phyloP scores from a whole-genome alignment of 92 coral and sea anemone species.

The Muricea muricata region DNA sequence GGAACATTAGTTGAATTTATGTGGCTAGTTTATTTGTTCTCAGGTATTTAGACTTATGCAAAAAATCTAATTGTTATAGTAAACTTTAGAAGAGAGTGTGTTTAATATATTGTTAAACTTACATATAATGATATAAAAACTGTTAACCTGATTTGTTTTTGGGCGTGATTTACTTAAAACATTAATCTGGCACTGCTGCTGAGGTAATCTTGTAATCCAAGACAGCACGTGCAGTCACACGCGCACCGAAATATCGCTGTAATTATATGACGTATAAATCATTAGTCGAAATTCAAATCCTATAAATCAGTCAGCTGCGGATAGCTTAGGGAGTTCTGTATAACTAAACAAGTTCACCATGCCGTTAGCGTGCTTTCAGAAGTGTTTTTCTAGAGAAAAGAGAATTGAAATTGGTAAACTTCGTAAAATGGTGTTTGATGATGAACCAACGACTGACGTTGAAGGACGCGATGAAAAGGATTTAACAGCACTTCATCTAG shows the following conservation, averaged over 20 bases:
- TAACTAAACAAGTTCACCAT: neutral
- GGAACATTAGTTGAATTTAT: neutral
- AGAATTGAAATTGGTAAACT: slow-evolving; percentile 18
- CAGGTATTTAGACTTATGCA: neutral
- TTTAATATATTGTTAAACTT: slow-evolving; percentile 37
- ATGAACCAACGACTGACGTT: slow-evolving; percentile 22
- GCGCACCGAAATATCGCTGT: neutral
- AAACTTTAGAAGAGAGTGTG: slow-evolving; percentile 23
- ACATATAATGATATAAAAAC: slow-evolving; percentile 20
- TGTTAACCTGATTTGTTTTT: neutral
- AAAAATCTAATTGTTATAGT: neutral
- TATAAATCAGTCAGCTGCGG: no score
- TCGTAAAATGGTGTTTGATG: slow-evolving; percentile 20
- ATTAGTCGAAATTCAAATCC: neutral
- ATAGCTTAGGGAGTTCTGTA: neutral
- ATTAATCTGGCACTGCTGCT: neutral
- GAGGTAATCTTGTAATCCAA: neutral
- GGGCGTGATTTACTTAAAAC: neutral
- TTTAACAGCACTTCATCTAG: slow-evolving; percentile 78
- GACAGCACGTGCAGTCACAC: neutral
- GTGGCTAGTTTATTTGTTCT: neutral
- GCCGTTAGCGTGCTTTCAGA: slow-evolving; percentile 4
- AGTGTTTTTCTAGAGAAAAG: slow-evolving; percentile 18
- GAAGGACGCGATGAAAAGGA: slow-evolving; percentile 59
- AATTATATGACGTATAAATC: slow-evolving; percentile 18